Base-by-base conservation (phyloP, 2,797 vertebrate species). In the Periparus ater region DNA sequence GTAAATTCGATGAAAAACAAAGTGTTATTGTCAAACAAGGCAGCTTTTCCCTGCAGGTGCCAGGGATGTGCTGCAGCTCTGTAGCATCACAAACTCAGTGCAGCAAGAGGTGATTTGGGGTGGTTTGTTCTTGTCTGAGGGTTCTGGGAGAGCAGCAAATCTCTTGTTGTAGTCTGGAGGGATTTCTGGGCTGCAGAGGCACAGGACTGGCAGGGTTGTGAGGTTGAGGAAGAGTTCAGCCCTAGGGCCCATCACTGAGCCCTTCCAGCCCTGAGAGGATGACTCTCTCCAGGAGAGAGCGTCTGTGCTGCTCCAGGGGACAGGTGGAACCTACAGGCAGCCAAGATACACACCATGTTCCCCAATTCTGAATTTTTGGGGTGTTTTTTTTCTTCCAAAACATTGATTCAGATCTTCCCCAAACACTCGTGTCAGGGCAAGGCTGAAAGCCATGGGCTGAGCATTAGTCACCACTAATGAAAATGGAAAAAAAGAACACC, bases 171-270 rank as follows among this genome's bases (percentile, higher is more conserved):
- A 36, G 27, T 10, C 42, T 87, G 61, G 40, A 75, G 40, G 22
- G 44, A 61, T 61, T 88, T 76, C 74, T 73, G 67, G 47, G 34
- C 38, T 2, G 18, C 54, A 47, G n/a, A 13, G 58, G 53, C 72
- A 40, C 51, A 44, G 34, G 27, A 17, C 34, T 87, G 38, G 8
- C 48, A 71, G 32, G 61, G n/a, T 70, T 42, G 27, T 74, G 82
- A 73, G 66, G 91, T 84, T 96, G 82, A 76, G 79, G 73, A 55
- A 10, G 17, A 91, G 92, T 76, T 73, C 91, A 93, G 58, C 70
- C 82, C 84, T 7, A 6, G 2, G 4, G 68, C 86, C 55, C 53
- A 51, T 62, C 65, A 42, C 18, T 44, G 11, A 91, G 72, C 50
- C 85, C 62, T 53, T 73, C 70, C 89, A 92, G 75, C 72, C 84